Conservation (phyloP, 2,797 vertebrate species). For the Enteromius paludinosus region DNA sequence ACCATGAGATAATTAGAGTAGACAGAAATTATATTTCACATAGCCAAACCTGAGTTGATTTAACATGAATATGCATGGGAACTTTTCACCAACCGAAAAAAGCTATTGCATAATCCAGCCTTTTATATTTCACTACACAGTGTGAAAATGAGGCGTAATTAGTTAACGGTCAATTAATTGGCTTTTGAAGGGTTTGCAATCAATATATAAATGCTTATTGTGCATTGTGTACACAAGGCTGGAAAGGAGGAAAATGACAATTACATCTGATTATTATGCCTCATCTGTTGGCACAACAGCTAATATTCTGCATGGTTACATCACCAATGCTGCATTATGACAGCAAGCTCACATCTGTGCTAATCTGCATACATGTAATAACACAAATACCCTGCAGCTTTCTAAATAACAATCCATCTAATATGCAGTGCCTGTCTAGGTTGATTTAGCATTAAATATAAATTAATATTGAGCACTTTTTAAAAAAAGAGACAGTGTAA, state of each 20-base stretch:
- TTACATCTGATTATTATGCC: slow-evolving; percentile 42
- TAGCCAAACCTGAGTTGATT: slow-evolving; percentile 11
- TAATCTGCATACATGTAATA: slow-evolving; percentile 13
- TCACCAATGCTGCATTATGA: slow-evolving; percentile 17
- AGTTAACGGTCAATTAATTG: slow-evolving; percentile 27
- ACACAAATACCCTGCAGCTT: slow-evolving; percentile 32
- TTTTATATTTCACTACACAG: not conserved
- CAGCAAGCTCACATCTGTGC: slow-evolving; percentile 26
- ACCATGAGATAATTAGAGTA: not conserved
- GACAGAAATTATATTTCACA: not conserved
- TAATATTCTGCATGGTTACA: slow-evolving; percentile 30
- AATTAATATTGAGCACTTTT: not conserved
- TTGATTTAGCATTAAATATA: not conserved
- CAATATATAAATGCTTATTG: slow-evolving; percentile 33
- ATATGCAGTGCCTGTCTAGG: slow-evolving; percentile 9
- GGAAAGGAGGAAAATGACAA: slow-evolving; percentile 33
- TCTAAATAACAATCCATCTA: slow-evolving; percentile 2
- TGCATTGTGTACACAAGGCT: slow-evolving; percentile 20
- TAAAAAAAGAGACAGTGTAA: not conserved
- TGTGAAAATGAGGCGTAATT: slow-evolving; percentile 35
- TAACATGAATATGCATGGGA: slow-evolving; percentile 19
- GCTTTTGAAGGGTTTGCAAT: slow-evolving; percentile 26
- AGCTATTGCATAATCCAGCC: not conserved
- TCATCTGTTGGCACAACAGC: slow-evolving; percentile 24
- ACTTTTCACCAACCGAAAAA: slow-evolving; percentile 19